A percentile compares a stretch with the other conserved stretches of the same genome.
These are phyloP conservation scores for Adrianichthys oophorus DNA, from an alignment of 2,797 vertebrate genomes.

Conservation along the genomic window DNA sequence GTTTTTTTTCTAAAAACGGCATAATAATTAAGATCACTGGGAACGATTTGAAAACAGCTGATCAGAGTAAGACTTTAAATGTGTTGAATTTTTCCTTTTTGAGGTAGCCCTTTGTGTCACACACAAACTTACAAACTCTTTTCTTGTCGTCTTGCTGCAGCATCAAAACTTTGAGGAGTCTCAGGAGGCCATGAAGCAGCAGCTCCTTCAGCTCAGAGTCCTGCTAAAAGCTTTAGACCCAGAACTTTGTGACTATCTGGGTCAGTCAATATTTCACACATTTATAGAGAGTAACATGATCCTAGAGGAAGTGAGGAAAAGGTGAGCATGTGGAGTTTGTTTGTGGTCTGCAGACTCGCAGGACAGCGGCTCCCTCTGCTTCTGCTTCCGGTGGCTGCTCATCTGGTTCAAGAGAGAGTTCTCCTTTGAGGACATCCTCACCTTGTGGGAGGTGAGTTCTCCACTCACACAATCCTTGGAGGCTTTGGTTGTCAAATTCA, in stretches of 20 bases:
- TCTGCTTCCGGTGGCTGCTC: conserved; percentile 93
- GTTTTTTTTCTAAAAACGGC: no score
- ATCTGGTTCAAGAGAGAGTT: conserved; percentile 96
- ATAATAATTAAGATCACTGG: no score
- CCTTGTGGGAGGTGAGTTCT: conserved; percentile 86
- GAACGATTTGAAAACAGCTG: no score
- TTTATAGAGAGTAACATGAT: no score
- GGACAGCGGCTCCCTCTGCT: conserved; percentile 90
- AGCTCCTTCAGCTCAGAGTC: conserved; percentile 86
- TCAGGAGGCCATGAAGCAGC: conserved; percentile 92
- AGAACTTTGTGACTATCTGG: conserved; percentile 88
- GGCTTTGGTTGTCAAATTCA: background rate
- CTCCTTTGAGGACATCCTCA: conserved; percentile 87
- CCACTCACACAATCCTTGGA: background rate
- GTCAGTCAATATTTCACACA: conserved; percentile 54
- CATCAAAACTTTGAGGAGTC: conserved; percentile 94
- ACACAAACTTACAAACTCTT: background rate
- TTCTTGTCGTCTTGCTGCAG: conserved; percentile 56
- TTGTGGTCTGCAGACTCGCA: conserved; percentile 80
- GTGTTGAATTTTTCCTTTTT: no score
- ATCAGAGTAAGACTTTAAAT: no score
- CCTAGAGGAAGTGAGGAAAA: background rate
- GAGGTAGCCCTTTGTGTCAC: no score
- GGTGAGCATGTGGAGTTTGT: background rate
- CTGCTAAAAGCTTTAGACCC: conserved; percentile 87